Conservation (phyloP, 2,113 vertebrate genomes). For the Phaetusa simplex region DNA sequence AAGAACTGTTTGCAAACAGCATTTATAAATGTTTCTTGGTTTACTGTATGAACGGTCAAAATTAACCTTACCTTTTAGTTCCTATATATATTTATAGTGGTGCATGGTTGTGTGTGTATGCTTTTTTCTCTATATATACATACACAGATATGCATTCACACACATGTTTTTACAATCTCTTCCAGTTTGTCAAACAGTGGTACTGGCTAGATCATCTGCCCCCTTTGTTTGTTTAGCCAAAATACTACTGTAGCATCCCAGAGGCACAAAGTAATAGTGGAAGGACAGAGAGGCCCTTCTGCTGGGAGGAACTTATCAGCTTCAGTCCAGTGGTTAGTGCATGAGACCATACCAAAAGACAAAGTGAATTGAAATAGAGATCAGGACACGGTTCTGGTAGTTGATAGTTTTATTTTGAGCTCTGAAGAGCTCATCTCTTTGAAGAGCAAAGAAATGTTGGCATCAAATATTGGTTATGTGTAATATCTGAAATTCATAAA, state of each 20-base stretch:
- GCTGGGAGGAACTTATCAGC: neutral
- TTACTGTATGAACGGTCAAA: neutral
- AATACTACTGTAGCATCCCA: neutral
- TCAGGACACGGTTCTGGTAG: neutral
- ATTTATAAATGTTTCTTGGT: neutral
- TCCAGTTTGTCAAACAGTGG: neutral
- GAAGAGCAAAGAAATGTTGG: conserved; percentile 7
- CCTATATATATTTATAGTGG: neutral
- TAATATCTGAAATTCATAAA: neutral
- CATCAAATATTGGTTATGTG: conserved; percentile 34
- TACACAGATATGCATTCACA: too few species aligned
- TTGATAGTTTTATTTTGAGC: neutral
- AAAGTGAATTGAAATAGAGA: neutral
- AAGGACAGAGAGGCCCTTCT: neutral
- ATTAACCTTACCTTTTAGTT: neutral
- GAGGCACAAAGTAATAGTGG: neutral
- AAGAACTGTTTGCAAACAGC: neutral
- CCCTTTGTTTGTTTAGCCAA: neutral
- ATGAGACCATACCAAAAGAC: neutral
- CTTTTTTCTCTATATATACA: rapidly evolving
- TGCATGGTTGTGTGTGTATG: rapidly evolving
- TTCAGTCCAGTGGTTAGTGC: neutral
- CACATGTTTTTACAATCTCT: neutral
- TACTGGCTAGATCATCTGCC: neutral
- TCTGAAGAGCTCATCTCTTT: conserved; percentile 16